Percentiles rank a stretch among this genome's conserved stretches.
phyloP scores from a whole-genome alignment of 2,888 invertebrate species.

The Deilephila elpenor region DNA sequence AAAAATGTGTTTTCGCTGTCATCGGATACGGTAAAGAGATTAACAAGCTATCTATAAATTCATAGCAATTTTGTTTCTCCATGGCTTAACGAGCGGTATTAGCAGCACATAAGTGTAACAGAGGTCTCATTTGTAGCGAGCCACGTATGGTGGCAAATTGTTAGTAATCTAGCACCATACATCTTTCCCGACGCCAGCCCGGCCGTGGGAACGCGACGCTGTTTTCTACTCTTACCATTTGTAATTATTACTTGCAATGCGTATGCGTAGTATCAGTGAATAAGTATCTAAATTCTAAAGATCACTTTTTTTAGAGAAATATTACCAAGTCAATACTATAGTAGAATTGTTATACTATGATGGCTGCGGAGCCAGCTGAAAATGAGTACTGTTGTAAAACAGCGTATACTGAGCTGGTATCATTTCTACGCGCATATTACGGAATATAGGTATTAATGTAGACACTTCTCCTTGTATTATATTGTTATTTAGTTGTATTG shows the following conservation, averaged over 20 bases:
- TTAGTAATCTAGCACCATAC: constrained; percentile 29
- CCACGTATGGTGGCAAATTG: constrained; percentile 20
- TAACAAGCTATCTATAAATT: too few relatives aligned
- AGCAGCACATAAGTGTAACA: neutral
- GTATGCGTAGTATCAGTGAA: neutral
- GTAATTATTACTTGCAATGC: neutral
- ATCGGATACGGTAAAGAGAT: too few relatives aligned
- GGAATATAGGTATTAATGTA: too few relatives aligned
- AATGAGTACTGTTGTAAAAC: too few relatives aligned
- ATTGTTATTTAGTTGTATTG: too few relatives aligned
- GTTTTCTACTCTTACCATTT: constrained; percentile 67
- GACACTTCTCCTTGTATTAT: too few relatives aligned
- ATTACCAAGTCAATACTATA: too few relatives aligned
- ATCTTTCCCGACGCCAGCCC: constrained; percentile 59
- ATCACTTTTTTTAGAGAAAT: neutral
- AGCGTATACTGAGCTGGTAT: too few relatives aligned
- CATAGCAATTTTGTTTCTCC: neutral
- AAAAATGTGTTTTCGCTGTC: too few relatives aligned
- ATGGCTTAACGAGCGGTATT: neutral
- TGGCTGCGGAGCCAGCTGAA: too few relatives aligned
- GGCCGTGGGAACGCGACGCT: constrained; percentile 69
- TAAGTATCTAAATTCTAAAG: neutral
- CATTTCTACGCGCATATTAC: too few relatives aligned
- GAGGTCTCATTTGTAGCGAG: neutral
- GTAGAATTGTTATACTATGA: too few relatives aligned